Base-by-base conservation (phyloP, 2,113 vertebrate species). In the Euleptes europaea region DNA sequence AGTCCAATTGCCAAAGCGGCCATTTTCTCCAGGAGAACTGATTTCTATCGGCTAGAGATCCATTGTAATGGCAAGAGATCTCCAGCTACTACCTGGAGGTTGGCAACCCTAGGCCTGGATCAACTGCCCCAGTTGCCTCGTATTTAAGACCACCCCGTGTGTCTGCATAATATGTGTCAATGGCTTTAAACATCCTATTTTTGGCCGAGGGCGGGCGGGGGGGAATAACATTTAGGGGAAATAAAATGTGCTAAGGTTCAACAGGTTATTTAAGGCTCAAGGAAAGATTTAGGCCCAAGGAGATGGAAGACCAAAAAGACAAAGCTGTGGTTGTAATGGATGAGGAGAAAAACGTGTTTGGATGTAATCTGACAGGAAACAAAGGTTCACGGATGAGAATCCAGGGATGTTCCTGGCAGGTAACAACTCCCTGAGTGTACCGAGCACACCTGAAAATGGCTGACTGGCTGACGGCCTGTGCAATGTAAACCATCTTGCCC, bases 301-400 rank as follows among this genome's bases (percentile, higher is more conserved):
- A 90, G 84, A 88, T 75, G 35, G 65, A 84, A 88, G 31, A 65
- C 31, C 10, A 12, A 87, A 9, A 12, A 38, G 69, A 82, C 88
- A 89, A 80, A 54, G 66, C 31, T 82, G 31, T 0, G 70, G 13
- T 3, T 5, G 70, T 86, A 63, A 83, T 87, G 86, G 71, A 74
- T 31, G 33, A 88, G 73, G 85, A 10, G 60, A 78, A 51, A 4
- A 88, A 60, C 71, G 23, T 42, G 15, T 54, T 85, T 75, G 86
- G 82, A 89, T 88, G 60, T 44, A 88, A 86, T 71, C 54, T 85
- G 90, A 93, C 89, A 90, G n/a, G 83, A 90, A 94, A 84, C 70
- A 93, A 92, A 75, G 5, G 40, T 65, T 90, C 88, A 87, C 57
- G 88, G 82, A 87, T 89, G 26, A 86, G 80, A 88, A 79, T 80